Evolutionary conservation across 2,888 invertebrate species (phyloP), one percentile per base, ranked within the genome.

Genomic region (Cheiracanthium punctorium): DNA sequence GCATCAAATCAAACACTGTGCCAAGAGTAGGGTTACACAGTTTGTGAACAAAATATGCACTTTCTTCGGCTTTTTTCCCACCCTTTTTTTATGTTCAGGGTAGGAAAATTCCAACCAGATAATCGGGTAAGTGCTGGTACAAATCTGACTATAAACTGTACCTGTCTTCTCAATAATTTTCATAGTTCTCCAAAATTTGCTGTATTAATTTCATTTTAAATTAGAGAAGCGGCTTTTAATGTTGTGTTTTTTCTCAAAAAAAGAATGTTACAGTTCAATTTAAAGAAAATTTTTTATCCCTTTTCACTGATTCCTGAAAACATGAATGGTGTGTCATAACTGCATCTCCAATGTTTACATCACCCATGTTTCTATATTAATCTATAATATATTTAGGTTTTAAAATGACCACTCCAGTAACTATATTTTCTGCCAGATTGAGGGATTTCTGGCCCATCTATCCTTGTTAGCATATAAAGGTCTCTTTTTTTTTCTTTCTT

Each of bases 201-300:
- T n/a, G n/a, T n/a, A n/a, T n/a, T n/a, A n/a, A n/a, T 20, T 70
- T 70, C 17, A 70, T 70, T 33, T 70, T 33, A 70, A 70, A 37
- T 70, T 70, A 20, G 70, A 70, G 33, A 70, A 70, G 20, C 20
- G 33, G 70, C 20, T 70, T 70, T 70, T n/a, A 70, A 20, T 70
- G 70, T 2, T 33, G n/a, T 17, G 70, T 32, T 70, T 70, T 70
- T 70, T 70, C 0, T 70, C 37, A 10, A 17, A 70, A 12, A 70
- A n/a, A n/a, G 37, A 70, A 70, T 70, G 70, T 70, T 33, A 37
- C 37, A 33, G 20, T 70, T 70, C 70, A 70, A 65, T 65, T 29
- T 65, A n/a, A n/a, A n/a, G n/a, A n/a, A n/a, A n/a, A n/a, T n/a
- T n/a, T n/a, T n/a, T n/a, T n/a, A n/a, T n/a, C n/a, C 67, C 64